These are phyloP conservation scores for Serilophus lunatus DNA, from an alignment of 2,113 vertebrate species.

Conservation along the genomic window DNA sequence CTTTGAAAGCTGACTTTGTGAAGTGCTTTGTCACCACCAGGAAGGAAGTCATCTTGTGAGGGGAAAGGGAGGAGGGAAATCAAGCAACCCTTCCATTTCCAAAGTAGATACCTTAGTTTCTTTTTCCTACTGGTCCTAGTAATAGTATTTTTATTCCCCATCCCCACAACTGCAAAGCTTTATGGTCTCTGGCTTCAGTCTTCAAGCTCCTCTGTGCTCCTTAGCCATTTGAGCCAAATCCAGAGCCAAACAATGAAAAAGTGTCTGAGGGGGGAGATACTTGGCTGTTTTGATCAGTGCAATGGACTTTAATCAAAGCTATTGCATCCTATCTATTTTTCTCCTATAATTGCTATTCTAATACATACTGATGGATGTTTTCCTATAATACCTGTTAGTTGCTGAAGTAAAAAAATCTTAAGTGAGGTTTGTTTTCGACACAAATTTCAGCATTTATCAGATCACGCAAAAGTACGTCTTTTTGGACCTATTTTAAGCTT, in stretches of 20 bases:
- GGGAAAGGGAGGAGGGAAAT: neutral
- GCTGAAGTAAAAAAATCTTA: neutral
- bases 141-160: neutral
- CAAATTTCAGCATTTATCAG: neutral
- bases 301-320: neutral
- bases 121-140: neutral
- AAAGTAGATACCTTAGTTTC: neutral
- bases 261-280: too few relatives aligned
- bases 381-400: neutral
- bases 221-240: neutral
- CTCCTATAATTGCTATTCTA: neutral
- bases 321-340: neutral
- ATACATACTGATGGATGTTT: neutral
- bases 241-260: neutral
- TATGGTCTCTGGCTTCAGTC: neutral
- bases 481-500: neutral
- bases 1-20: neutral
- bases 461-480: fast-evolving
- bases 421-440: neutral
- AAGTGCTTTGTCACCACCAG: neutral
- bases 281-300: neutral
- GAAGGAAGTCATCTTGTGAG: neutral
- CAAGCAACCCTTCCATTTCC: neutral
- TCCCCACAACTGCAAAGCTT: neutral
- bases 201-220: neutral